Evolutionary conservation across 1,140 invertebrate species (phyloP).

Genomic region (Drosophila pruinosa): DNA sequence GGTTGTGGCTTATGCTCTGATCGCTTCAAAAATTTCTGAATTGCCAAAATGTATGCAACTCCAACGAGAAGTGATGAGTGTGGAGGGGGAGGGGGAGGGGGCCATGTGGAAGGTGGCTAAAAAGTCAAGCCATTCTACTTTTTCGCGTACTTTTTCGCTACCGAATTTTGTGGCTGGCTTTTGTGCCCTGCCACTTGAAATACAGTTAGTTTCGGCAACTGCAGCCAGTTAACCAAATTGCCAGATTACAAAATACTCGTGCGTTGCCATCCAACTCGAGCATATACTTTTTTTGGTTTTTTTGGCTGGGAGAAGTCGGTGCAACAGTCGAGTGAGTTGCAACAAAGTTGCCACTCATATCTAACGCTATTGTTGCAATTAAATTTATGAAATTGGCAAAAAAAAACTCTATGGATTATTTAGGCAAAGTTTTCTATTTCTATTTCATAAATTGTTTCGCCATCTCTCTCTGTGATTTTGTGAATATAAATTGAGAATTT

Average conservation of each 20-base stretch:
- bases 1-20: constrained; percentile 72
- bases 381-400: neutral
- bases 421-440: neutral
- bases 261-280: neutral
- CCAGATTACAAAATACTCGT: neutral
- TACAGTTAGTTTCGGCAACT: constrained; percentile 3
- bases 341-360: neutral
- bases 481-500: too few species aligned
- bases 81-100: neutral
- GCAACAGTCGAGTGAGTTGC: neutral
- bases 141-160: constrained; percentile 37
- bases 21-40: constrained; percentile 57
- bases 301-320: neutral
- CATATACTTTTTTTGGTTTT: neutral
- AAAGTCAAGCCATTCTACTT: constrained; percentile 7
- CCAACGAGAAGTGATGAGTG: neutral
- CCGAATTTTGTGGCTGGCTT: constrained; percentile 7
- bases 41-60: constrained; percentile 11
- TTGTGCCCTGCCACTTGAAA: constrained; percentile 4
- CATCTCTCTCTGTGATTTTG: too few species aligned
- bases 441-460: too few species aligned
- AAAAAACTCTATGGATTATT: too few species aligned
- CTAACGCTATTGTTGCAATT: neutral
- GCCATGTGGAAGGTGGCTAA: neutral
- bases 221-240: constrained; percentile 11